phyloP scores from a whole-genome alignment of 2,888 invertebrate genomes.

The Auanema freiburgensis region DNA sequence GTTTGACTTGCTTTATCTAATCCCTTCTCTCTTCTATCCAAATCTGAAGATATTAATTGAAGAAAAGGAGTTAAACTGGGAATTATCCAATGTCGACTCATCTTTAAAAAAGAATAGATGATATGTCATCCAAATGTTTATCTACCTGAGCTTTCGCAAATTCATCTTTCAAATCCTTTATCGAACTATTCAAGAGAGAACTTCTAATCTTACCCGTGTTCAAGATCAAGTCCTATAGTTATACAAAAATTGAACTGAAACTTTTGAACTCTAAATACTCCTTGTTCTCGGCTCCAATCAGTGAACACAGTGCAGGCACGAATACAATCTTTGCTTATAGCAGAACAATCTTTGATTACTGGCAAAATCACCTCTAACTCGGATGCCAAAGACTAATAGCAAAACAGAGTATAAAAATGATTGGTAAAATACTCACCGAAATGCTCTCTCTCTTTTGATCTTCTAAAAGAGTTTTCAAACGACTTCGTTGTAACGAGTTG shows the following conservation, averaged over 20 bases:
- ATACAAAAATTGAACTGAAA: not conserved
- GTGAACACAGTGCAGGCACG: slow-evolving; percentile 52
- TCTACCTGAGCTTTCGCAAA: slow-evolving; percentile 42
- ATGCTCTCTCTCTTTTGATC: slow-evolving; percentile 48
- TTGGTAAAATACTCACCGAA: slow-evolving; percentile 30
- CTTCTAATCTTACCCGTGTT: slow-evolving; percentile 3
- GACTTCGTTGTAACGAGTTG: slow-evolving; percentile 27
- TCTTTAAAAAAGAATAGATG: slow-evolving; percentile 18
- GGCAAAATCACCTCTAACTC: slow-evolving; percentile 50
- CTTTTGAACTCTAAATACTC: slow-evolving; percentile 17
- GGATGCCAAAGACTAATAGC: slow-evolving; percentile 22
- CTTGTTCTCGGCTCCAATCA: slow-evolving; percentile 49
- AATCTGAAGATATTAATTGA: slow-evolving; percentile 29
- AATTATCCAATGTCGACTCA: slow-evolving; percentile 53
- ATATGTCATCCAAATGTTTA: not conserved
- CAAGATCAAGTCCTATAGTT: too few species aligned
- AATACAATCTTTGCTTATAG: slow-evolving; percentile 49
- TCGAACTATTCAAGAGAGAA: slow-evolving; percentile 22
- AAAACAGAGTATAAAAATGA: too few species aligned
- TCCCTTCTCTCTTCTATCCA: slow-evolving; percentile 25
- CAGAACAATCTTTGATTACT: slow-evolving; percentile 48
- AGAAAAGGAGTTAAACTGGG: slow-evolving; percentile 49
- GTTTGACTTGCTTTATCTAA: not conserved
- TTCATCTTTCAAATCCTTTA: slow-evolving; percentile 45
- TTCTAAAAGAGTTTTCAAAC: slow-evolving; percentile 40